Evolutionary conservation across 2,113 vertebrate genomes (phyloP).

Genomic region (Lampris megalopsis): DNA sequence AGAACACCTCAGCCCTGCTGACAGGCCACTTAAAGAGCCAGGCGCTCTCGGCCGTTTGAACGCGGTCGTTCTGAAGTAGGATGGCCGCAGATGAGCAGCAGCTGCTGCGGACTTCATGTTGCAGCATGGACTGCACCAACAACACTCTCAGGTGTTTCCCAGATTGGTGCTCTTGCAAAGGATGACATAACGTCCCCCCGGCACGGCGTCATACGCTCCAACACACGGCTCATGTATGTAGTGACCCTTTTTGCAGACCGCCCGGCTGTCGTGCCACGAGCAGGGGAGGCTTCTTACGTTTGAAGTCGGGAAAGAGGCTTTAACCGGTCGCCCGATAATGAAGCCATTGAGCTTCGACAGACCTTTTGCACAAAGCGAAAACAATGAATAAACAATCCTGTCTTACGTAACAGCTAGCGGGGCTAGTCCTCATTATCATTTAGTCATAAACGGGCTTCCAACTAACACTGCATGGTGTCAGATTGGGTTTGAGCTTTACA

Average conservation of each 20-base stretch:
- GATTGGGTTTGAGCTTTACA: conserved; percentile 53
- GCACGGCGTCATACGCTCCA: background rate
- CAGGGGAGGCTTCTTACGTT: conserved; percentile 60
- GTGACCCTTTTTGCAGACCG: conserved; percentile 27
- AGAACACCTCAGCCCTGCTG: conserved; percentile 22
- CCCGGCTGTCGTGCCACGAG: conserved; percentile 30
- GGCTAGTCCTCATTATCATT: conserved; percentile 71
- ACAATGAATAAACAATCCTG: conserved; percentile 77
- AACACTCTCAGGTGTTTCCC: conserved; percentile 55
- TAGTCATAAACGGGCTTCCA: conserved; percentile 45
- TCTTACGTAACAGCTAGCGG: conserved; percentile 75
- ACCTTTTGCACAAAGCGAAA: conserved; percentile 65
- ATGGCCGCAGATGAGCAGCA: conserved; percentile 21
- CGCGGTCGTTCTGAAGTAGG: background rate
- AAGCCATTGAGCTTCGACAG: conserved; percentile 68
- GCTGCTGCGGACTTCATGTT: conserved; percentile 1
- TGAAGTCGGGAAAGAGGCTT: conserved; percentile 78
- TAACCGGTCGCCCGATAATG: conserved; percentile 69
- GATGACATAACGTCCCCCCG: too few species aligned
- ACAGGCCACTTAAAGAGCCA: conserved; percentile 50
- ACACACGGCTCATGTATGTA: background rate
- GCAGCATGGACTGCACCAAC: background rate
- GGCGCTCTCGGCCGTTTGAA: conserved; percentile 9
- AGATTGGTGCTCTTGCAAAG: conserved; percentile 8
- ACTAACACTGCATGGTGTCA: conserved; percentile 66